A percentile compares a stretch with the other conserved stretches of the same genome.
These are phyloP conservation scores for Lycophotia porphyrea DNA, from an alignment of 2,888 invertebrate species.

Conservation along the genomic window DNA sequence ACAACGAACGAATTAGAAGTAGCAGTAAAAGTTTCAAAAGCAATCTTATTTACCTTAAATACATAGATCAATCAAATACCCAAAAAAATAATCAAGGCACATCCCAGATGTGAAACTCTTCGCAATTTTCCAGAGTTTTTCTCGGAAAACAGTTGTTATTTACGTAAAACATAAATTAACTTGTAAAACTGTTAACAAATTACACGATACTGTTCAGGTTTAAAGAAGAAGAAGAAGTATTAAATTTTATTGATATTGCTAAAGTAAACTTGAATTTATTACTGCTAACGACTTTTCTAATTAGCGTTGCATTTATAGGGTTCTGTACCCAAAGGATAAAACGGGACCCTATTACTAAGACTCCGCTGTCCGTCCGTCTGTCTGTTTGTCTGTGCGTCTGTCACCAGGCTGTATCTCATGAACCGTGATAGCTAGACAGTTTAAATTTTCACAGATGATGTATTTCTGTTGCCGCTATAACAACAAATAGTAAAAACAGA, in stretches of 20 bases:
- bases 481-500: too few species aligned
- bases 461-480: too few species aligned
- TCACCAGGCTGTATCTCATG: too few species aligned
- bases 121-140: constrained; percentile 36
- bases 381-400: too few species aligned
- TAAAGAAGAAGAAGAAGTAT: too few species aligned
- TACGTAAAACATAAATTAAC: constrained; percentile 43
- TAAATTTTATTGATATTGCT: not conserved
- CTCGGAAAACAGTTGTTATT: constrained; percentile 21
- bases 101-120: constrained; percentile 27
- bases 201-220: not conserved
- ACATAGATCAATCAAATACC: constrained; percentile 4
- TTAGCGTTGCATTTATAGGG: not conserved
- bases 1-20: not conserved
- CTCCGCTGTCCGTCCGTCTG: too few species aligned
- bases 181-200: constrained; percentile 35
- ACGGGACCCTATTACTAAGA: too few species aligned
- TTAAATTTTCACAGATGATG: too few species aligned
- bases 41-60: not conserved
- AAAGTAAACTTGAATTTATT: constrained; percentile 9
- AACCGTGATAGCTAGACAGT: too few species aligned
- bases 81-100: constrained; percentile 13
- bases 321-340: too few species aligned
- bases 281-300: not conserved
- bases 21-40: constrained; percentile 5